A percentile compares a stretch with the other conserved stretches of the same genome.
phyloP scores from a whole-genome alignment of 2,888 invertebrate genomes.

The Odontocolon sp. region DNA sequence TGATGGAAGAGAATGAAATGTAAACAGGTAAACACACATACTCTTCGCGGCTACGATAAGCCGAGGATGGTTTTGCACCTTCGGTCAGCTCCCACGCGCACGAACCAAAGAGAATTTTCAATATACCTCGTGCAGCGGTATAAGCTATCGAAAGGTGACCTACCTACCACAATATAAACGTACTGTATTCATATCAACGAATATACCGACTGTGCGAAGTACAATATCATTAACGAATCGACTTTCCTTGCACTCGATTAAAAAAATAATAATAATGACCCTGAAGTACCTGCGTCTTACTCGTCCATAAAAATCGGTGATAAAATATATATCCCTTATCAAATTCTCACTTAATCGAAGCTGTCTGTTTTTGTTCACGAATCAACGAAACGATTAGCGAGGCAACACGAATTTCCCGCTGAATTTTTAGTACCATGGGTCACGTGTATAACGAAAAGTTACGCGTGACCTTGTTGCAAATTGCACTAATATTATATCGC shows the following conservation, averaged over 20 bases:
- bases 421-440: no score
- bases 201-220: no score
- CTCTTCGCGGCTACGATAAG: background rate
- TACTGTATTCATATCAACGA: background rate
- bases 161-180: background rate
- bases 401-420: no score
- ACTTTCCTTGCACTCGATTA: no score
- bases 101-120: constrained; percentile 30
- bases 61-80: constrained; percentile 14
- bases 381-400: no score
- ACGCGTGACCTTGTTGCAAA: background rate
- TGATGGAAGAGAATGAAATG: constrained; percentile 42
- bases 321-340: background rate
- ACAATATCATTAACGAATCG: no score
- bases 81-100: constrained; percentile 5
- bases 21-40: constrained; percentile 26
- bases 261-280: background rate
- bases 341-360: background rate
- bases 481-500: no score
- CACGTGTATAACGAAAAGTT: background rate
- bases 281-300: background rate
- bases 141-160: constrained; percentile 8
- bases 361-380: background rate
- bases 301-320: background rate
- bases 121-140: background rate